Conservation (phyloP, 2,797 vertebrate species). For the Squalus acanthias region DNA sequence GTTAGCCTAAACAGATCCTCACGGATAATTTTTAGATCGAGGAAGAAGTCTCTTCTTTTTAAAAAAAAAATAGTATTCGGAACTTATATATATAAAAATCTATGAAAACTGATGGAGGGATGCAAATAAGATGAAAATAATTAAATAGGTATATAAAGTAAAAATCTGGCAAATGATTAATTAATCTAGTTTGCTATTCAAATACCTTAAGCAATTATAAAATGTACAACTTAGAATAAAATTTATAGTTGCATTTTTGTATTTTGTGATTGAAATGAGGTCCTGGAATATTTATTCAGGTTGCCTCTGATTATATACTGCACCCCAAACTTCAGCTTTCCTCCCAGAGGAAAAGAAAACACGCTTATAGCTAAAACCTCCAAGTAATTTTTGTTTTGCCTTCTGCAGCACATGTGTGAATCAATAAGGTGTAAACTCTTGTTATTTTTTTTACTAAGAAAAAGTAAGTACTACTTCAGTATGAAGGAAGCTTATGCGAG, state of each 20-base stretch:
- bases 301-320: background rate
- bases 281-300: background rate
- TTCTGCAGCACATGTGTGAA: too few relatives aligned
- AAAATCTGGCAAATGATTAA: background rate
- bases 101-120: background rate
- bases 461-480: too few relatives aligned
- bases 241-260: background rate
- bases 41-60: background rate
- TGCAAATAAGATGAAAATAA: background rate
- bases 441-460: too few relatives aligned
- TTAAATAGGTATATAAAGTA: background rate
- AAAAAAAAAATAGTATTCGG: background rate
- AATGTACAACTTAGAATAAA: background rate
- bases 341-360: background rate
- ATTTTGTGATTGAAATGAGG: background rate
- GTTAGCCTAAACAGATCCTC: background rate
- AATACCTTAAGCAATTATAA: background rate
- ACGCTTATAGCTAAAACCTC: too few relatives aligned
- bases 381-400: too few relatives aligned
- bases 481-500: too few relatives aligned
- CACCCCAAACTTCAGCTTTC: background rate
- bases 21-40: background rate
- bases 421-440: too few relatives aligned
- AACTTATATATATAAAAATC: background rate
- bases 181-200: background rate